Evolutionary conservation across 2,113 vertebrate species (phyloP), one percentile per base, ranked within the genome.

Genomic region (Chlorocebus sabaeus): DNA sequence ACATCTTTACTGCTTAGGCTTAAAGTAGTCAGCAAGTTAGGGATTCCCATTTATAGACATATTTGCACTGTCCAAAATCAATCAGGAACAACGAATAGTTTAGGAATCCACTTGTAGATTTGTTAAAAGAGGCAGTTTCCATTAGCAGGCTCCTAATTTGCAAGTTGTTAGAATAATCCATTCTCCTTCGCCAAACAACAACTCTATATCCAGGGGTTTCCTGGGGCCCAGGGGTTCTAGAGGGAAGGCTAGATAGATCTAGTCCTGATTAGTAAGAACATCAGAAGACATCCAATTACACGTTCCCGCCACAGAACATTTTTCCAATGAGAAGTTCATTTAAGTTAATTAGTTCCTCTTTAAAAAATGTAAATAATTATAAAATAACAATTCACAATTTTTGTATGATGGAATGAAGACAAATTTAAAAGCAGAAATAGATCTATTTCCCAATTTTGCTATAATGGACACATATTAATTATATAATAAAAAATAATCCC

Each of bases 41-140:
- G 43, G 27, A 86, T 45, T 94, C 32, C 30, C 91, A 45, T 92
- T 61, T 89, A 84, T 23, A 84, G 13, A 73, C 3, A 85, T 3
- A 88, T 89, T 75, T 78, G 75, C 23, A 91, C 50, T 84, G 32
- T 48, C 89, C 78, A 64, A 89, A 95, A 97, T 95, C 95, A 95
- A 91, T 94, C 45, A 93, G 80, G 68, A 89, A 91, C 72, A 97
- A 89, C 4, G 25, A 38, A 35, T 50, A 92, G 30, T 61, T 96
- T 70, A 91, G 78, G 93, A 86, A 89, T 64, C 48, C 22, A 67
- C 59, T 67, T 14, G 40, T 10, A 35, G 17, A 85, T 85, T 10
- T 93, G 57, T 27, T 86, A 94, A 92, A 97, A 73, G 70, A 94
- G n/a, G 48, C 67, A 82, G 48, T 38, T 96, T 96, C 59, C 48